Base-by-base conservation (phyloP, 2,797 vertebrate species). In the Myripristis murdjan region DNA sequence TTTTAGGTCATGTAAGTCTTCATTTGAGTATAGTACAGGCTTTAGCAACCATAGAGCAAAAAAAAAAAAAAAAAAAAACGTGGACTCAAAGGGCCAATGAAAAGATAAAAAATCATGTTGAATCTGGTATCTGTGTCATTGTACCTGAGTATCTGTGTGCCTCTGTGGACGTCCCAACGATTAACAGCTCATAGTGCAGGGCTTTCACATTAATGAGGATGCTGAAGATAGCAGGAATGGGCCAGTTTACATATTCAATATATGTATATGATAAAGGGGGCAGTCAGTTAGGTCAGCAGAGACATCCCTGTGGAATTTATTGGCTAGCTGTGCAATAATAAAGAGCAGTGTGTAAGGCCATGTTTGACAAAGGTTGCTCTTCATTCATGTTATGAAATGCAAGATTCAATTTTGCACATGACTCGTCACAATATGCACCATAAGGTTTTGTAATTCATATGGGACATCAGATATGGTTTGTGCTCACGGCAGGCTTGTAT, bases 371-470 rank as follows among this genome's bases (percentile, higher is more conserved):
- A 79, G 58, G 62, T 49, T 55, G 58, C 7, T 79, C 48, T 75
- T 77, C 64, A 77, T 57, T 87, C 61, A 63, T 35, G 57, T 72
- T 68, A 52, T 78, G 56, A 90, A 86, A 82, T 75, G 81, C 68
- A 73, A 74, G 70, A 79, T 84, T 85, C 63, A 79, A 73, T 88
- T 81, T 84, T 77, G 64, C 43, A 75, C 75, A 81, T 75, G 51
- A 76, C 64, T 82, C 12, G 23, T 26, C 80, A 53, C 67, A 74
- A 73, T 53, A 55, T 61, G 73, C 47, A 60, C 59, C 20, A 58
- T 70, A 61, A 78, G 81, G 67, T 86, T 77, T 58, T 46, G 59
- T 70, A 46, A 75, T 62, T 84, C 70, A 68, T 59, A 48, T 41
- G 71, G 74, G 81, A 75, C 65, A 48, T 24, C 20, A 54, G 39